phyloP scores from a whole-genome alignment of 2,888 invertebrate genomes.

The Nomada lathburiana region DNA sequence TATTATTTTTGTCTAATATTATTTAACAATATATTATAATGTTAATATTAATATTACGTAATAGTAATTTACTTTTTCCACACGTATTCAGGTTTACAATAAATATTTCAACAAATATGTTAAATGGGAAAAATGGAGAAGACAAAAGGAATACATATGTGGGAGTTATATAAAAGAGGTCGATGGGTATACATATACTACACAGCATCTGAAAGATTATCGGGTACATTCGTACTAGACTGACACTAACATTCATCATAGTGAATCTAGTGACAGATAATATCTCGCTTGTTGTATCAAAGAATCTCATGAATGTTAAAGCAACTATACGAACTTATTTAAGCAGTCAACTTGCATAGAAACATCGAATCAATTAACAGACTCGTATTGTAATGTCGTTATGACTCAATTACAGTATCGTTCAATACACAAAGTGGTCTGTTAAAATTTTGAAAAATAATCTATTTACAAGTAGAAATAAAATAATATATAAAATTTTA shows the following conservation, averaged over 20 bases:
- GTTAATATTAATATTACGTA: too few relatives aligned
- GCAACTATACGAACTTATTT: conserved; percentile 13
- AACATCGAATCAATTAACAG: neutral
- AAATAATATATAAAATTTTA: neutral
- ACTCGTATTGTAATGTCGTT: neutral
- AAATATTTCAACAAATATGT: too few relatives aligned
- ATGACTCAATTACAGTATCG: neutral
- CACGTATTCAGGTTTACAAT: too few relatives aligned
- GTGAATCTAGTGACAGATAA: neutral
- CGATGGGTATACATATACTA: neutral
- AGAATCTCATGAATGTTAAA: conserved; percentile 20
- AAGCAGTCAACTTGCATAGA: neutral
- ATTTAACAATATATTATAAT: too few relatives aligned
- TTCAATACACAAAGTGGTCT: neutral
- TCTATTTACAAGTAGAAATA: neutral
- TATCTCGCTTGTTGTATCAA: conserved; percentile 10
- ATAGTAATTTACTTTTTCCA: too few relatives aligned
- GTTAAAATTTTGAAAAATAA: neutral
- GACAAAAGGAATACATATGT: neutral
- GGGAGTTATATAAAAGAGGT: neutral
- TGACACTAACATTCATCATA: conserved; percentile 8
- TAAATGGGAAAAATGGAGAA: too few relatives aligned
- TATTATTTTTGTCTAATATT: too few relatives aligned
- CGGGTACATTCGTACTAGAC: conserved; percentile 7
- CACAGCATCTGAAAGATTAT: conserved; percentile 9